These are phyloP conservation scores for Melinaea marsaeus DNA, from an alignment of 2,888 invertebrate genomes.

Conservation along the genomic window DNA sequence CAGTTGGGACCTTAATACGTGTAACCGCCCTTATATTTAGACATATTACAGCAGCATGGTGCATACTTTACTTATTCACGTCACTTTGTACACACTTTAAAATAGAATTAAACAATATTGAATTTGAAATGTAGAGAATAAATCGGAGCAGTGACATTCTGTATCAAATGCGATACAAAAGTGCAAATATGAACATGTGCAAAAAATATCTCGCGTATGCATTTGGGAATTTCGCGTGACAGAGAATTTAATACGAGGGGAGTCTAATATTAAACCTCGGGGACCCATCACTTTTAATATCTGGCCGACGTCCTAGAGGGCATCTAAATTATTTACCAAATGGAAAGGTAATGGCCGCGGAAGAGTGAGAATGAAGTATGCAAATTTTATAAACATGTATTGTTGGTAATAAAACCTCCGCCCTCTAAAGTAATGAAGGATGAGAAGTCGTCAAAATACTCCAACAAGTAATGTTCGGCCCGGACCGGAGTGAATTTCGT, in stretches of 20 bases:
- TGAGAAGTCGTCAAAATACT: slow-evolving; percentile 44
- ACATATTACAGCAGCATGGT: slow-evolving; percentile 16
- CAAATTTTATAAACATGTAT: slow-evolving; percentile 74
- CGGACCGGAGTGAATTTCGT: slow-evolving; percentile 54
- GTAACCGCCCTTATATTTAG: slow-evolving; percentile 16
- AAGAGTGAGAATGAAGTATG: slow-evolving; percentile 75
- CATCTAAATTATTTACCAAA: slow-evolving; percentile 77
- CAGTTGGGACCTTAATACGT: not conserved
- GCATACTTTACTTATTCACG: slow-evolving; percentile 16
- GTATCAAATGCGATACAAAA: slow-evolving; percentile 73
- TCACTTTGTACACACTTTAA: slow-evolving; percentile 11
- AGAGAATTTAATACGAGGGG: slow-evolving; percentile 78
- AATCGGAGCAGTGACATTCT: slow-evolving; percentile 69
- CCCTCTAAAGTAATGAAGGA: slow-evolving; percentile 57
- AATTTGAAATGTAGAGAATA: slow-evolving; percentile 47
- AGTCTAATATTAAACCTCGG: slow-evolving; percentile 76
- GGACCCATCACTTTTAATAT: slow-evolving; percentile 79
- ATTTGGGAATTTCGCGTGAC: slow-evolving; percentile 78
- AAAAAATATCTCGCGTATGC: slow-evolving; percentile 76
- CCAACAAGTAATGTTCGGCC: slow-evolving; percentile 40
- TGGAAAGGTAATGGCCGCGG: slow-evolving; percentile 76
- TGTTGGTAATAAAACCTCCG: slow-evolving; percentile 60
- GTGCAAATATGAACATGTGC: slow-evolving; percentile 75
- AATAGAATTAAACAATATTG: slow-evolving; percentile 21
- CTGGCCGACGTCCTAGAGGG: slow-evolving; percentile 73